Base-by-base conservation (phyloP, 2,113 vertebrate species). In the Crypturellus undulatus region DNA sequence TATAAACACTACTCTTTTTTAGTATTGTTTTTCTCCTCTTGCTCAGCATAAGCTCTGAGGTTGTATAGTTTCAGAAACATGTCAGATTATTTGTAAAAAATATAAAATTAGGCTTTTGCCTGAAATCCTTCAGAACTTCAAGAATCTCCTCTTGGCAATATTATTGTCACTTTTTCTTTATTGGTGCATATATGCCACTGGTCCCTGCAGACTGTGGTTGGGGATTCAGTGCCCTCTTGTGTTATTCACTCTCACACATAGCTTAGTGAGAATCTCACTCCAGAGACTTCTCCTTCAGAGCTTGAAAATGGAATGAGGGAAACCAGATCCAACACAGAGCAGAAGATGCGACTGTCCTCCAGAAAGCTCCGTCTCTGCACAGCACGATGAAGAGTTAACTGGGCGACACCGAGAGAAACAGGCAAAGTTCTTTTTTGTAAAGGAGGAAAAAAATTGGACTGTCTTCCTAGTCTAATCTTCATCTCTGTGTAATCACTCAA, bases 141-240 rank as follows among this genome's bases (percentile, higher is more conserved):
- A 64, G 51, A 89, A 90, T 26, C 17, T 28, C 56, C 16, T 45
- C 73, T 62, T 49, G 60, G 87, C 79, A 76, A 89, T 25, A 79
- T 8, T 58, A 25, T 42, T 42, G 11, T 20, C 76, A 59, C 45
- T 62, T 83, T 34, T 71, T 56, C 75, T 47, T 79, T 84, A 79
- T 40, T 20, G 63, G 34, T n/a, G 25, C 30, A 36, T 9, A 22
- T 3, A 6, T 28, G 21, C 28, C 28, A 40, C 34, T 54, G 64
- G 52, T 16, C 28, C 36, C 6, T 0, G n/a, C 26, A 42, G 64
- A 72, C 24, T 2, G 2, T n/a, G n/a, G 62, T 1, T 5, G 25
- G 25, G 60, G 54, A 88, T 72, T 40, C 4, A 12, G 45, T 67
- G 32, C 12, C 30, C 47, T 84, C 38, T 71, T n/a, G 38, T 18